A percentile compares a stretch with the other conserved stretches of the same genome.
These are phyloP conservation scores for Rhynchophorus ferrugineus DNA, from an alignment of 1,140 invertebrate genomes.

Conservation along the genomic window DNA sequence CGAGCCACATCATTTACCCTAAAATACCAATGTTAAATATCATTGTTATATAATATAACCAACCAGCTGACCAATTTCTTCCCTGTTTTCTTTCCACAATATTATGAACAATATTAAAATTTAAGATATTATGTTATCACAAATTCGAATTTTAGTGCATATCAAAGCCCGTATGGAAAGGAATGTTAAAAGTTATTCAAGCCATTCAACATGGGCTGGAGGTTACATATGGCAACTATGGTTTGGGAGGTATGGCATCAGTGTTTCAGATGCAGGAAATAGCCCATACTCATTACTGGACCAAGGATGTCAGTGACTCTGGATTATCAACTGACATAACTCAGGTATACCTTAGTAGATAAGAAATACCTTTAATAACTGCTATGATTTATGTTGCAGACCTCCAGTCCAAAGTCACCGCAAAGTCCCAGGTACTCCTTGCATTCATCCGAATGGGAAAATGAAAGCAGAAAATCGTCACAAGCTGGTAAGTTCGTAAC, in stretches of 20 bases:
- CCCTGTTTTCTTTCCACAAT: too few species aligned
- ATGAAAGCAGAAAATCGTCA: constrained; percentile 46
- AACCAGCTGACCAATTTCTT: too few species aligned
- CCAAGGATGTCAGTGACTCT: constrained; percentile 66
- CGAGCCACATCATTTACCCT: too few species aligned
- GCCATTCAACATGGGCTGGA: constrained; percentile 86
- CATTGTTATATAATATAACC: too few species aligned
- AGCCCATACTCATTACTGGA: constrained; percentile 97
- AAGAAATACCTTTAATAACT: not conserved
- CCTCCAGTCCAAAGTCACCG: constrained; percentile 51
- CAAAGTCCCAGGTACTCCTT: constrained; percentile 50
- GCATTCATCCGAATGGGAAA: constrained; percentile 43
- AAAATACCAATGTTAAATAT: too few species aligned
- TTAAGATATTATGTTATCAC: too few species aligned
- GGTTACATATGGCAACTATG: constrained; percentile 87
- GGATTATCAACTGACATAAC: constrained; percentile 31
- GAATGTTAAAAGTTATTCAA: constrained; percentile 88
- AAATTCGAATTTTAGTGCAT: constrained; percentile 76
- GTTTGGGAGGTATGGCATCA: constrained; percentile 93
- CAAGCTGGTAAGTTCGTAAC: constrained; percentile 37
- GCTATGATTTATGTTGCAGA: constrained; percentile 31
- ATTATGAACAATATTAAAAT: too few species aligned
- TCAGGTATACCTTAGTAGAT: constrained; percentile 21
- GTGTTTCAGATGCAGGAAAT: constrained; percentile 96
- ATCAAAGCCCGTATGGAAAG: constrained; percentile 87